Base-by-base conservation (phyloP, 2,113 vertebrate genomes). In the Symphodus melops region DNA sequence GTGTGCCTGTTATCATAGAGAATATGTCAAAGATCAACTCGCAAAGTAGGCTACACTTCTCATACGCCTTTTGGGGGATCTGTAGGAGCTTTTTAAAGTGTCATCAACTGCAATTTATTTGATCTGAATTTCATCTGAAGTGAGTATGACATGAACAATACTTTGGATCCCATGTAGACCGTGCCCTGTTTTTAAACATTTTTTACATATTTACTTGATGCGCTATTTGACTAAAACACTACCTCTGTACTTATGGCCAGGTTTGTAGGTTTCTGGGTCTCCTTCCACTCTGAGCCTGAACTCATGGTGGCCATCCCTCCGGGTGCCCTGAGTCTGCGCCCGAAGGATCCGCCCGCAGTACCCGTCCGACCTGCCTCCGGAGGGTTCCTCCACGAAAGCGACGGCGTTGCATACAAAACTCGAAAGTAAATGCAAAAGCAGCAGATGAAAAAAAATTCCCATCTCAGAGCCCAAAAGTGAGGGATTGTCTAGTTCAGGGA, bases 221-320 rank as follows among this genome's bases (percentile, higher is more conserved):
- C 49, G 13, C 59, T 58, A 42, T 56, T 0, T 16, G 51, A 68
- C 23, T 9, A 8, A 51, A 51, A n/a, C 44, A 51, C 89, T 94
- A 99, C 97, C 98, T 89, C 96, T 94, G 89, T 99, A 98, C 71
- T 95, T 97, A 94, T 75, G 96, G 13, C 95, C 96, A 2, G 98
- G 96, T 84, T 95, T 95, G 91, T 99, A 99, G 86, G 91, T 95
- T 69, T 98, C 96, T 1, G 96, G 97, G 81, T 98, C 96, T 23
- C 97, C 97, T 83, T 99, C 97, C 82, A 98, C 92, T 72, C 97
- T 91, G 56, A 99, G 95, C 79, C 96, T 95, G 90, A 98, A 99
- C 91, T 97, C 96, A 65, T 95, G 96, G 83, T 97, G 96, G 54
- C 96, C 96, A 84, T 99, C 96, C 83, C 93, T 95, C 72, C 96